Conservation (phyloP, 23 tunicate genomes). For the Halocynthia aurantium region DNA sequence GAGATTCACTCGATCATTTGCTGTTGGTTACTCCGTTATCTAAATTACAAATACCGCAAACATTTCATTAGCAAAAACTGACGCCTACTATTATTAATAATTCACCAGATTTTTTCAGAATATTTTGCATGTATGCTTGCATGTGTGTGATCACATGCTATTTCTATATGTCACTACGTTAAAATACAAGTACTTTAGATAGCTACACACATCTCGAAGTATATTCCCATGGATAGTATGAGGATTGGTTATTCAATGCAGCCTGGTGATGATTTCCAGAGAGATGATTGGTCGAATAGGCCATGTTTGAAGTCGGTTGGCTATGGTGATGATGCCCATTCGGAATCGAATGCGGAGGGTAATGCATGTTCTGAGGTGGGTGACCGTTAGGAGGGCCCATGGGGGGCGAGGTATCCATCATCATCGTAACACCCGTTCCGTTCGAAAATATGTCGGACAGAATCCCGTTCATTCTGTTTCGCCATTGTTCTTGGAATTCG, state of each 20-base stretch:
- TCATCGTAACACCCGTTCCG: constrained; percentile 1
- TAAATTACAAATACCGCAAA: too few species aligned
- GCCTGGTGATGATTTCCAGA: background rate
- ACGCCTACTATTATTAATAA: too few species aligned
- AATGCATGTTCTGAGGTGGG: constrained; percentile 23
- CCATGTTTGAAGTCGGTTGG: constrained; percentile 10
- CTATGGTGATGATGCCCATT: constrained; percentile 31
- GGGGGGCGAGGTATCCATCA: background rate
- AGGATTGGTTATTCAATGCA: constrained; percentile 17
- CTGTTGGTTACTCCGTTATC: too few species aligned
- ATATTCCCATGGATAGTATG: constrained; percentile 59
- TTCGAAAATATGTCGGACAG: constrained; percentile 39
- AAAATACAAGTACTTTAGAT: background rate
- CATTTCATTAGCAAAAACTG: too few species aligned
- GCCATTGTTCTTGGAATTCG: constrained; percentile 87
- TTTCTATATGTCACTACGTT: too few species aligned
- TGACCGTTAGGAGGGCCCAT: constrained; percentile 13
- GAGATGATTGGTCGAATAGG: background rate
- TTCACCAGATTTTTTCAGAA: too few species aligned
- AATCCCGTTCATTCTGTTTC: constrained; percentile 71
- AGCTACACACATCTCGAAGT: constrained; percentile 54
- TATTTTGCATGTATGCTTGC: too few species aligned
- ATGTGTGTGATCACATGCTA: too few species aligned
- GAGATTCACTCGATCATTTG: too few species aligned
- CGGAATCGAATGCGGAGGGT: constrained; percentile 32